Base-by-base conservation (phyloP, 2,888 invertebrate genomes). In the Empis livida region DNA sequence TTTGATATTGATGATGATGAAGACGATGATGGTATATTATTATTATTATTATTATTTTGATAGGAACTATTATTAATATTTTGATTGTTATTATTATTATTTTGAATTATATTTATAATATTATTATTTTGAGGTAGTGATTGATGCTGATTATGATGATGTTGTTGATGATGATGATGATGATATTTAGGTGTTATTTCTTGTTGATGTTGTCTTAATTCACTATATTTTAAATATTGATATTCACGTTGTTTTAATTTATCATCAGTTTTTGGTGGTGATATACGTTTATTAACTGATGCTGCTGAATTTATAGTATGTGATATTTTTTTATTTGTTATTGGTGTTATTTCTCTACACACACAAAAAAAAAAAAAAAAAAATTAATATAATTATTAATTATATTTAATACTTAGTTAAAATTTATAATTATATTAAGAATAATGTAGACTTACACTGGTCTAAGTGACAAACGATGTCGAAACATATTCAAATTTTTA, bases 231-330 rank as follows among this genome's bases (percentile, higher is more conserved):
- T 14, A 17, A 37, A 43, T 38, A 30, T 23, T 47, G 20, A 46
- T 42, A 35, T 15, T 46, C 46, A 27, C 23, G 23, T 5, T 27
- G 37, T 15, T 42, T 42, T 13, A 15, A 23, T 20, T 30, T 38
- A 17, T 46, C 38, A 30, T 46, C 46, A 2, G 4, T 23, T 38
- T 44, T 44, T 15, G 43, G 10, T 15, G 46, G 39, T 35, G 48
- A 42, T 9, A 43, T 37, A 27, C 23, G 23, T 27, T 27, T 27
- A 27, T 27, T 27, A 8, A 27, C 9, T 8, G 23, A 27, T 27
- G 9, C 23, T 27, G 23, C 23, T 9, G 23, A 27, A 27, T 27
- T 27, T 27, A 27, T 27, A 8, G 8, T 8, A 8, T 27, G 23
- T 27, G 23, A 8, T 27, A 9, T 4, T 27, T 27, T 27, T 27